Evolutionary conservation across 2,888 invertebrate genomes (phyloP).

Genomic region (Sphaeridia pumilis): DNA sequence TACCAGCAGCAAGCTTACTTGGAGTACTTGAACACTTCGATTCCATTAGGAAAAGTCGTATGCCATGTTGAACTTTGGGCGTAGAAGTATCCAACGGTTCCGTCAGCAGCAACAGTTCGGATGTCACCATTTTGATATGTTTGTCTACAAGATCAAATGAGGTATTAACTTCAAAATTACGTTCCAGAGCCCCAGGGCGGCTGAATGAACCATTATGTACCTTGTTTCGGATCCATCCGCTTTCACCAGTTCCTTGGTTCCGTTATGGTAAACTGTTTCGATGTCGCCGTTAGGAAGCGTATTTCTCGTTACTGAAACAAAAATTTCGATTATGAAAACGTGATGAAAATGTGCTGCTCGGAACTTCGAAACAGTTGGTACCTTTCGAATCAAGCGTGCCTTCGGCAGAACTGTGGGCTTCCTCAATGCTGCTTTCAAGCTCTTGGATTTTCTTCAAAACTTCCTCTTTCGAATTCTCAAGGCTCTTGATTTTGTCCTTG

Average conservation of each 20-base stretch:
- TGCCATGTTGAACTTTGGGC: conserved; percentile 71
- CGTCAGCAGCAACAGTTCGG: conserved; percentile 66
- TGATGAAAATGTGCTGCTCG: no score
- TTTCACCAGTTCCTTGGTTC: conserved; percentile 11
- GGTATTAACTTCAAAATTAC: no score
- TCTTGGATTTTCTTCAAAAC: no score
- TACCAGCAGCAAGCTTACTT: no score
- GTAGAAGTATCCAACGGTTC: conserved; percentile 73
- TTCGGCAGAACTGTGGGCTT: no score
- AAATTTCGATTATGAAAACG: no score
- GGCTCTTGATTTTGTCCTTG: no score
- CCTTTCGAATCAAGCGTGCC: no score
- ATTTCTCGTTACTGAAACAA: no score
- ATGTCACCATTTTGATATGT: conserved; percentile 62
- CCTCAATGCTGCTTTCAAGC: no score
- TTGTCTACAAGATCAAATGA: conserved; percentile 8
- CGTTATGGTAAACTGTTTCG: conserved; percentile 12
- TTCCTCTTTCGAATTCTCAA: no score
- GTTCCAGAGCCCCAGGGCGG: not conserved
- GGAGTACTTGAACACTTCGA: conserved; percentile 74
- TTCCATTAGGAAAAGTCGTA: conserved; percentile 70
- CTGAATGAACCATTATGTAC: not conserved
- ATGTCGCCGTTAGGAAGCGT: conserved; percentile 13
- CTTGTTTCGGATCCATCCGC: conserved; percentile 5
- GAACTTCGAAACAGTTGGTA: no score